Evolutionary conservation across 2,797 vertebrate species (phyloP), one percentile per base, ranked within the genome.

Genomic region (Mus caroli): DNA sequence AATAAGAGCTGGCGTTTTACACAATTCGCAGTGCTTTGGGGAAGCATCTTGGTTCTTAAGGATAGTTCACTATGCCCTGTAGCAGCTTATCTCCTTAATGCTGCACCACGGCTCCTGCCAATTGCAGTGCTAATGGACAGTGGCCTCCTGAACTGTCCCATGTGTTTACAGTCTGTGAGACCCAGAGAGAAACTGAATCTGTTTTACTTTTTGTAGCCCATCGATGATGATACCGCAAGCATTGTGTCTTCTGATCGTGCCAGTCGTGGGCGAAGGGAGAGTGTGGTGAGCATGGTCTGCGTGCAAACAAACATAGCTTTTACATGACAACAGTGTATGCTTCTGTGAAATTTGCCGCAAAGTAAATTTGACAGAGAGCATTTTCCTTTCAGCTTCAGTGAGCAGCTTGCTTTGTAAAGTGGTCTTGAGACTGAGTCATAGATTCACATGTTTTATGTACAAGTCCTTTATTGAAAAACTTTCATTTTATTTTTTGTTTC

Each of bases 191-290:
- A 58, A 77, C 37, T 54, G 26, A 69, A 17, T 60, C 71, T 85
- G 86, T 97, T 86, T 98, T 88, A 96, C 96, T 92, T 69, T 96
- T 87, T 98, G 22, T 97, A 99, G 99, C 99, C 98, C 95, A 98
- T 99, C 97, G 99, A 99, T 54, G 99, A 99, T 95, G 99, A 99
- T 98, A 98, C 98, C 50, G 97, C 98, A 97, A 99, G 99, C 98
- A 98, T 99, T 86, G 98, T 98, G 62, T 99, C 99, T 96, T 99
- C 99, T 98, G 98, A 99, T 52, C 98, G 96, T 82, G 96, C 96
- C 98, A 97, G 98, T 96, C 98, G 95, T 96, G 98, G 99, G 97
- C 98, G 98, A 97, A 99, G 99, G 97, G 99, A 99, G 98, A 99
- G 99, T 93, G 98, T 98, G 99, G 99, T 99, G 99, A 99, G 99